Evolutionary conservation across 2,888 invertebrate species (phyloP).

Genomic region (Glyphotaelius pellucidus): DNA sequence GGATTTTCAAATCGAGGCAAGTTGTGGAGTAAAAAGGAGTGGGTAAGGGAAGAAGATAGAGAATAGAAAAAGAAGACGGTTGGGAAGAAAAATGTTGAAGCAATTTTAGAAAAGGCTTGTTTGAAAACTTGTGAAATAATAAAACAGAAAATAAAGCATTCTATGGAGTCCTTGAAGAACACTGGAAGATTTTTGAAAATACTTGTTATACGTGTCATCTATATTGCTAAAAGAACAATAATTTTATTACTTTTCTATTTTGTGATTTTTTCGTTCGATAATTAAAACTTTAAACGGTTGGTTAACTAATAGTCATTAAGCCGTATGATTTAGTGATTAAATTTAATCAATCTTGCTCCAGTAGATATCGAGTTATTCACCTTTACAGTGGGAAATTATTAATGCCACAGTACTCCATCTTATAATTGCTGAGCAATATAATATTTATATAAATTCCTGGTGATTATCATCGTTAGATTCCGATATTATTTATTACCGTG

Average conservation of each 20-base stretch:
- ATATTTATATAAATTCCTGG: neutral
- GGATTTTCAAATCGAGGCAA: no score
- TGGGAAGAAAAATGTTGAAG: no score
- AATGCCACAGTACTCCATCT: neutral
- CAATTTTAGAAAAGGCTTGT: no score
- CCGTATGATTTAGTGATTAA: neutral
- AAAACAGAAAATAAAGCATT: no score
- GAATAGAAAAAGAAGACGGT: no score
- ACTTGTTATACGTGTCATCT: no score
- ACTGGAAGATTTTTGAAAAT: no score
- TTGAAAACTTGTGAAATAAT: no score
- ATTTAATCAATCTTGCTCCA: neutral
- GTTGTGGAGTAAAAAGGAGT: no score
- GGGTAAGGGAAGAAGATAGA: no score
- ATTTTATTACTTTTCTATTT: neutral
- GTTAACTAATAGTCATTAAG: neutral
- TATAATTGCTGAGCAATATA: neutral
- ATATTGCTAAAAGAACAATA: no score
- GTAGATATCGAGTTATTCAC: neutral
- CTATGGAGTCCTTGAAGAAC: no score
- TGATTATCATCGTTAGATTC: neutral
- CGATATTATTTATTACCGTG: neutral
- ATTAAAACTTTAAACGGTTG: neutral
- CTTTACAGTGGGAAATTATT: neutral
- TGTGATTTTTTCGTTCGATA: neutral